These are phyloP conservation scores for Etheostoma cragini DNA, from an alignment of 2,113 vertebrate genomes.

Conservation along the genomic window DNA sequence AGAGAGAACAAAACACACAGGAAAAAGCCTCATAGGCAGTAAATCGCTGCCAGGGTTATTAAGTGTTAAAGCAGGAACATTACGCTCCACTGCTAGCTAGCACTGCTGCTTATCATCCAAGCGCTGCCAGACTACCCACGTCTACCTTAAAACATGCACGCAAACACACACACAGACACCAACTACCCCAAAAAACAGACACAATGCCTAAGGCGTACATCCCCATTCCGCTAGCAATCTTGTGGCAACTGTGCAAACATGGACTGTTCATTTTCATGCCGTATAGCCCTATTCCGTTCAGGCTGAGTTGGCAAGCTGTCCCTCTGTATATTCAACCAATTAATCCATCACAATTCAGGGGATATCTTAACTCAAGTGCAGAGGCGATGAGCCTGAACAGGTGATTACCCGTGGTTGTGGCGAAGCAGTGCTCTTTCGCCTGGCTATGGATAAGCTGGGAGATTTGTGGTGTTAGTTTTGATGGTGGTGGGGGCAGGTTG, in stretches of 20 bases:
- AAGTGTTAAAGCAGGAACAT: conserved; percentile 73
- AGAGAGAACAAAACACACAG: conserved; percentile 68
- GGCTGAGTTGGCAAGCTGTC: conserved; percentile 52
- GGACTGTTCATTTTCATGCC: conserved; percentile 48
- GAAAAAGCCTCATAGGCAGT: conserved; percentile 67
- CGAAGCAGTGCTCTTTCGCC: conserved; percentile 52
- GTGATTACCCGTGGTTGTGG: conserved; percentile 58
- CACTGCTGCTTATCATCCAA: conserved; percentile 55
- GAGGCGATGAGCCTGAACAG: conserved; percentile 65
- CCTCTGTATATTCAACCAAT: conserved; percentile 66
- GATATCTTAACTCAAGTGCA: conserved; percentile 66
- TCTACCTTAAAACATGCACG: conserved; percentile 41
- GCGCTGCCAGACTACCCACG: conserved; percentile 26
- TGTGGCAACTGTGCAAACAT: conserved; percentile 3
- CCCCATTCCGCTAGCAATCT: conserved; percentile 17
- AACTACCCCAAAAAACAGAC: conserved; percentile 17
- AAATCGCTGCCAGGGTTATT: conserved; percentile 73
- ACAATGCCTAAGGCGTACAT: conserved; percentile 15
- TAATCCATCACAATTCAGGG: conserved; percentile 69
- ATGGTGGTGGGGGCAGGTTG: not conserved
- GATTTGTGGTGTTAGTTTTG: conserved; percentile 61
- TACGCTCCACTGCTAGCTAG: conserved; percentile 57
- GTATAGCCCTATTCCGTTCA: conserved; percentile 43
- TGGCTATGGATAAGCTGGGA: conserved; percentile 58
- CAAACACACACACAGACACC: conserved; percentile 7